phyloP scores from a whole-genome alignment of 2,113 vertebrate species.

The Salvelinus sp. region DNA sequence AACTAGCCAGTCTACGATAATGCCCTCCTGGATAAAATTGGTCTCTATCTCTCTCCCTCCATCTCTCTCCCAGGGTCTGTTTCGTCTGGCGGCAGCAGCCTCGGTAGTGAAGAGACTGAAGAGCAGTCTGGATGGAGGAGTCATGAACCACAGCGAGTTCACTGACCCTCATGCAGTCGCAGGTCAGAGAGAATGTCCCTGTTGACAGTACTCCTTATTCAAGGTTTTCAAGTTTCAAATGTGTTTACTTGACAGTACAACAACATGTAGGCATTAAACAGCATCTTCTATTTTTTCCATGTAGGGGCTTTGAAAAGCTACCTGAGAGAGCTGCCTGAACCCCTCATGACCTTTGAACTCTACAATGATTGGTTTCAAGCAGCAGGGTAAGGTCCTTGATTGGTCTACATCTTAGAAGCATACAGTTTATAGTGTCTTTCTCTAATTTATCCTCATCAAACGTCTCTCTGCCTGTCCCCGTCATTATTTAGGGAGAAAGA shows the following conservation, averaged over 20 bases:
- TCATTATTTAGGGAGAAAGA: constrained; percentile 82
- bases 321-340: constrained; percentile 91
- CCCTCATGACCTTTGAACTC: constrained; percentile 93
- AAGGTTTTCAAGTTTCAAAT: no score
- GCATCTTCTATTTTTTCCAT: background rate
- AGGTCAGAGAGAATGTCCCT: constrained; percentile 65
- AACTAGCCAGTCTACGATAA: no score
- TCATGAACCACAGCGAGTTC: constrained; percentile 81
- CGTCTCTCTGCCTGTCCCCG: background rate
- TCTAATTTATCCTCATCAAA: background rate
- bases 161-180: constrained; percentile 91
- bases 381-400: constrained; percentile 74
- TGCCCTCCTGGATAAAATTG: background rate
- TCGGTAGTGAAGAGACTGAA: constrained; percentile 90
- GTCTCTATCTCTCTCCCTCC: background rate
- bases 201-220: background rate
- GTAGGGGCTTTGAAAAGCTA: constrained; percentile 94
- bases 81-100: constrained; percentile 88
- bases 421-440: background rate
- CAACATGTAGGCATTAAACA: background rate
- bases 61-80: constrained; percentile 82
- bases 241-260: background rate
- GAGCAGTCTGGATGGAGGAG: constrained; percentile 78
- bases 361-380: constrained; percentile 89
- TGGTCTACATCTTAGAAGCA: background rate